Percentiles rank a stretch among this genome's conserved stretches.
phyloP scores from a whole-genome alignment of 37 sponge, comb jelly and placozoan species.

The Cladorhizidae sp. region DNA sequence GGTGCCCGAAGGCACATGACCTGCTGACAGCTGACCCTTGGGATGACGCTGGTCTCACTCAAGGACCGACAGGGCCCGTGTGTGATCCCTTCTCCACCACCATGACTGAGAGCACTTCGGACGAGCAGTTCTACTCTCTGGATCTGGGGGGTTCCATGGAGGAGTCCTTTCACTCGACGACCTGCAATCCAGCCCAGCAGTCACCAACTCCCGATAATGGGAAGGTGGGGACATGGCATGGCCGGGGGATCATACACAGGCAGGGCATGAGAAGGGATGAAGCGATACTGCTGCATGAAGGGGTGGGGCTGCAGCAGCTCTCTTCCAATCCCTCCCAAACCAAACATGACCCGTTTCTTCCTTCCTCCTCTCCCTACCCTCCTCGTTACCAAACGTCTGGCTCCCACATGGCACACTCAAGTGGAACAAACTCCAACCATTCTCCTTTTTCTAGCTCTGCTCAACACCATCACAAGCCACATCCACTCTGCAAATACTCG shows the following conservation, averaged over 20 bases:
- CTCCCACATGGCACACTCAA: too few species aligned
- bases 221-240: background rate
- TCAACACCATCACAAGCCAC: background rate
- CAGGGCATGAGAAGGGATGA: background rate
- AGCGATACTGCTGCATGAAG: slow-evolving; percentile 24
- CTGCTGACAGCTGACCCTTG: slow-evolving; percentile 44
- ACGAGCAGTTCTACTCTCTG: slow-evolving; percentile 52
- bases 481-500: slow-evolving; percentile 18
- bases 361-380: background rate
- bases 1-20: slow-evolving; percentile 1
- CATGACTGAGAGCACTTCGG: background rate
- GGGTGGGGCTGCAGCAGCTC: slow-evolving; percentile 41
- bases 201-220: background rate
- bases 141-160: slow-evolving; percentile 17
- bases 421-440: background rate
- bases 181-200: background rate
- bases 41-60: slow-evolving; percentile 2
- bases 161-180: slow-evolving; percentile 11
- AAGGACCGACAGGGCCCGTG: background rate
- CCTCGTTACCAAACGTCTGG: background rate
- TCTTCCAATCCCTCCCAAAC: slow-evolving; percentile 21
- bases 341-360: background rate
- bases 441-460: background rate
- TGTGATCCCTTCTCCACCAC: background rate
- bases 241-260: background rate